Evolutionary conservation across 2,113 vertebrate genomes (phyloP).

Genomic region (Tapirus terrestris): DNA sequence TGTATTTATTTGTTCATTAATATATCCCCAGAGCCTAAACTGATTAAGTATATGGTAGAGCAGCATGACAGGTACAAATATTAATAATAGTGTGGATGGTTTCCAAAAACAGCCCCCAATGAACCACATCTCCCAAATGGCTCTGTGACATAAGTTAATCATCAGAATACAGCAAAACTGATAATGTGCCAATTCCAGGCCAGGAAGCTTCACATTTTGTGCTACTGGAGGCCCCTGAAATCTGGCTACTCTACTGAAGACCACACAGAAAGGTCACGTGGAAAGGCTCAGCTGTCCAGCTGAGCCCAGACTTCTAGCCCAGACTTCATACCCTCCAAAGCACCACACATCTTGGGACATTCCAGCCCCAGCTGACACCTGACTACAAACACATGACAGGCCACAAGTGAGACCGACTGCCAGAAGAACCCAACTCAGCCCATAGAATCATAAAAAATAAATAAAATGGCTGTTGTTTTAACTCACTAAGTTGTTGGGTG

Average conservation of each 20-base stretch:
- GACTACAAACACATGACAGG: not conserved
- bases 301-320: not conserved
- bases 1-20: not conserved
- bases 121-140: not conserved
- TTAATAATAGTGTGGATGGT: not conserved
- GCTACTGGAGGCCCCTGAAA: not conserved
- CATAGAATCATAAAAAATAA: not conserved
- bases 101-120: constrained; percentile 13
- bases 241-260: not conserved
- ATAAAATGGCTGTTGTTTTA: not conserved
- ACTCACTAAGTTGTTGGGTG: not conserved
- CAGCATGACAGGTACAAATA: not conserved
- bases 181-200: not conserved
- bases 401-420: not conserved
- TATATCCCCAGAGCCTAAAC: not conserved
- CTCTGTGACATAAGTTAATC: not conserved
- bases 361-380: not conserved
- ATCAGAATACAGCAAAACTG: not conserved
- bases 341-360: not conserved
- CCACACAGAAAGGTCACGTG: not conserved
- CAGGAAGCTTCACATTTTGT: not conserved
- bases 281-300: not conserved
- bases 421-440: not conserved
- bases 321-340: not conserved
- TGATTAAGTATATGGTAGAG: not conserved